Conservation (phyloP, 1,140 invertebrate species). For the Brevipalpus yothersi region DNA sequence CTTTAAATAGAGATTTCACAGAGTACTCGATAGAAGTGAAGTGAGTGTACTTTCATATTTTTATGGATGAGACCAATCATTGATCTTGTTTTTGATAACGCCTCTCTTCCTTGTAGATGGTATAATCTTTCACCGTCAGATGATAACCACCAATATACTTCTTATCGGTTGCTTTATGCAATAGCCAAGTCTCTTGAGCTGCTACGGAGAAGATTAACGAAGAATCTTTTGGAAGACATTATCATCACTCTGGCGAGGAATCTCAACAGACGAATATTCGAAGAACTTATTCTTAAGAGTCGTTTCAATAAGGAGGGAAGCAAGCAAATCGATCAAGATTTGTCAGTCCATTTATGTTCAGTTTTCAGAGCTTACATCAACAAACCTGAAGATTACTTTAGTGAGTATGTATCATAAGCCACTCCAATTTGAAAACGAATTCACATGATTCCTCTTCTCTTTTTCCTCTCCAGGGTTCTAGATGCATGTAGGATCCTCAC, state of each 20-base stretch:
- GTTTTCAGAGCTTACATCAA: not conserved
- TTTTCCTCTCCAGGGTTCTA: too few species aligned
- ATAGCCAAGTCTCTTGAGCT: constrained; percentile 1
- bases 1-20: not conserved
- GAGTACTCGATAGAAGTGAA: too few species aligned
- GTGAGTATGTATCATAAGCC: not conserved
- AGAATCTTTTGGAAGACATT: constrained; percentile 1
- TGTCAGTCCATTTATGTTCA: not conserved
- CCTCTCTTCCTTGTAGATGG: constrained; percentile 1
- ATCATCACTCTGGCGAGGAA: not conserved
- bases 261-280: constrained; percentile 1
- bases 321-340: not conserved
- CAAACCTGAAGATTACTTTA: not conserved
- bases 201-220: not conserved
- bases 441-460: too few species aligned
- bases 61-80: too few species aligned
- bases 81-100: too few species aligned
- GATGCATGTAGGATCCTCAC: too few species aligned
- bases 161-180: constrained; percentile 1
- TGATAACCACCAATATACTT: not conserved
- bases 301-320: constrained; percentile 5
- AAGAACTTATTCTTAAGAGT: constrained; percentile 2
- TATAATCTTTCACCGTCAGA: not conserved
- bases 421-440: not conserved
- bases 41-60: too few species aligned